Evolutionary conservation across 2,797 vertebrate species (phyloP).

Genomic region (Agapornis canus): DNA sequence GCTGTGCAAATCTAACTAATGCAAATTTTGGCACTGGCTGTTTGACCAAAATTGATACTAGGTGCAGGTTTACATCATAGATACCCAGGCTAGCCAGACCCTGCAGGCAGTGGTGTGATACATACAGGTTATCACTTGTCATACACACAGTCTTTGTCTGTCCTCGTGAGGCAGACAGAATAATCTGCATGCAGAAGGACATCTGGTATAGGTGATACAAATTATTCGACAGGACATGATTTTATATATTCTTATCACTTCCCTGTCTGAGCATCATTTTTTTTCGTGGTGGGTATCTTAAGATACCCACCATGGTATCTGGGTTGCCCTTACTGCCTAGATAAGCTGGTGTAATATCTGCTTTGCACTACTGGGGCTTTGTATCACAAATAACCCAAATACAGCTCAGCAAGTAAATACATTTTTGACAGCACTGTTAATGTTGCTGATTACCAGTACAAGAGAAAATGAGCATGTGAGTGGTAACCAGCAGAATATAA

Average conservation of each 20-base stretch:
- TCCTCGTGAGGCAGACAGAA: background rate
- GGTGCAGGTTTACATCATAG: background rate
- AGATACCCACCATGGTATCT: too few relatives aligned
- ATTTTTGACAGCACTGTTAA: conserved; percentile 19
- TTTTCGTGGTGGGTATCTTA: background rate
- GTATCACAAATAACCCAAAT: background rate
- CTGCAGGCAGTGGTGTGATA: background rate
- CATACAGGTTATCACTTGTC: background rate
- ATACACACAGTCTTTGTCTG: background rate
- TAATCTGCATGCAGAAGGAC: background rate
- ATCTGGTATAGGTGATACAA: background rate
- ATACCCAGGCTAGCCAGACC: background rate
- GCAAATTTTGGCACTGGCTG: background rate
- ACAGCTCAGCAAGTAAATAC: background rate
- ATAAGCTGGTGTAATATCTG: background rate
- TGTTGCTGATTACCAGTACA: background rate
- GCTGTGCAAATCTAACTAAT: conserved; percentile 19
- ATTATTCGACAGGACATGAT: background rate
- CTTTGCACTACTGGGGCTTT: conserved; percentile 8
- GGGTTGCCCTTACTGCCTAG: background rate
- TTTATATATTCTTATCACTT: background rate
- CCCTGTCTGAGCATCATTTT: background rate
- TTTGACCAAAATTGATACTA: background rate
- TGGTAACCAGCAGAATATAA: background rate
- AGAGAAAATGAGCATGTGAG: conserved; percentile 31